phyloP scores from a whole-genome alignment of 23 tunicate genomes.

The Pegea sp. region DNA sequence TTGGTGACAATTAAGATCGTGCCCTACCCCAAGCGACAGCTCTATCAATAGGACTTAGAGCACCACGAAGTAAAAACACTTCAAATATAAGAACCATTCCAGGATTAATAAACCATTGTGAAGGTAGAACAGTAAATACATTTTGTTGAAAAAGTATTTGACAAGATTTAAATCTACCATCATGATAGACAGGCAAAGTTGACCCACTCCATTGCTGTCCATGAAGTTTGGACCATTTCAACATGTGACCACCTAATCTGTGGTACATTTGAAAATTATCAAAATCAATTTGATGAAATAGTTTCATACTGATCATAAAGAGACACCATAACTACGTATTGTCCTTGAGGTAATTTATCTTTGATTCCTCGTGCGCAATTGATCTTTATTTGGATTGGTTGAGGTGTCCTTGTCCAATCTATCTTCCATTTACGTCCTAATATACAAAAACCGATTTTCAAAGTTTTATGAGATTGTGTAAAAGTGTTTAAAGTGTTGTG shows the following conservation, averaged over 20 bases:
- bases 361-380: constrained; percentile 51
- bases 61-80: constrained; percentile 69
- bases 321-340: constrained; percentile 86
- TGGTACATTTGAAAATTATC: background rate
- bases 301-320: constrained; percentile 55
- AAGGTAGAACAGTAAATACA: constrained; percentile 84
- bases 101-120: constrained; percentile 74
- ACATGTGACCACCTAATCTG: constrained; percentile 80
- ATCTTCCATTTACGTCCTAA: constrained; percentile 59
- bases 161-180: constrained; percentile 41
- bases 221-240: constrained; percentile 56
- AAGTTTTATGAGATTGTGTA: background rate
- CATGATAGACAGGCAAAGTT: constrained; percentile 73
- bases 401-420: constrained; percentile 94
- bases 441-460: constrained; percentile 2
- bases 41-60: constrained; percentile 61
- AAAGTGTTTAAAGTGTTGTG: background rate
- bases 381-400: constrained; percentile 86
- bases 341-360: constrained; percentile 73
- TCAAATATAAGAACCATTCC: constrained; percentile 90
- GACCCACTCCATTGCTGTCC: constrained; percentile 98
- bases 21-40: constrained; percentile 89
- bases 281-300: background rate
- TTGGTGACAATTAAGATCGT: too few species aligned
- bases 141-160: constrained; percentile 60